phyloP scores from a whole-genome alignment of 2,888 invertebrate genomes.

The Plagodis dolabraria region DNA sequence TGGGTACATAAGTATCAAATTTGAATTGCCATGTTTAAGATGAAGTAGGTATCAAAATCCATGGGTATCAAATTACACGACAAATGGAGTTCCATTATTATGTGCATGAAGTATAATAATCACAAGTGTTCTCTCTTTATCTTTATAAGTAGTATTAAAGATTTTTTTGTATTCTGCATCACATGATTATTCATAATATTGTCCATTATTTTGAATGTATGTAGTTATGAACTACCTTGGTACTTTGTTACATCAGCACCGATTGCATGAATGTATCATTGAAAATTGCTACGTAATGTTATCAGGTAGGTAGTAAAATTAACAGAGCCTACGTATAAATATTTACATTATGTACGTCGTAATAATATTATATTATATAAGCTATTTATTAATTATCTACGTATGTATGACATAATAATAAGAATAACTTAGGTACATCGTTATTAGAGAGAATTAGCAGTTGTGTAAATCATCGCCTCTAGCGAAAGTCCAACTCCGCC shows the following conservation, averaged over 20 bases:
- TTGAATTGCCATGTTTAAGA: no score
- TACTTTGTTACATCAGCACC: slow-evolving; percentile 17
- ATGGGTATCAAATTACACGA: no score
- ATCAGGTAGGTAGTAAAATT: slow-evolving; percentile 28
- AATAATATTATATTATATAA: slow-evolving; percentile 53
- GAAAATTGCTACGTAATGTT: slow-evolving; percentile 26
- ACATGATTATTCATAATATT: background rate
- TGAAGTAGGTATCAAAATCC: no score
- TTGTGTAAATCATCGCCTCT: slow-evolving; percentile 56
- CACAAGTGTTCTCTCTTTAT: no score
- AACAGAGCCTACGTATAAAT: slow-evolving; percentile 39
- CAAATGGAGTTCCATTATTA: no score
- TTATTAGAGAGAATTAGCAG: slow-evolving; percentile 49
- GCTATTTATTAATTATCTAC: slow-evolving; percentile 46
- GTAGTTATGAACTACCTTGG: background rate
- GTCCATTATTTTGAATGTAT: background rate
- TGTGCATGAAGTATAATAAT: no score
- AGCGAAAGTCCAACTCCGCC: slow-evolving; percentile 59
- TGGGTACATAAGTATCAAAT: no score
- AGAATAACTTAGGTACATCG: slow-evolving; percentile 51
- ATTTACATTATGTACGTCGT: slow-evolving; percentile 66
- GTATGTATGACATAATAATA: slow-evolving; percentile 50
- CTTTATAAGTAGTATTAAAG: no score
- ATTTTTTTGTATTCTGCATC: no score
- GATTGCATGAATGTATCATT: slow-evolving; percentile 25